Evolutionary conservation across 2,888 invertebrate genomes (phyloP), one percentile per base, ranked within the genome.

Genomic region (Phoronis australis): DNA sequence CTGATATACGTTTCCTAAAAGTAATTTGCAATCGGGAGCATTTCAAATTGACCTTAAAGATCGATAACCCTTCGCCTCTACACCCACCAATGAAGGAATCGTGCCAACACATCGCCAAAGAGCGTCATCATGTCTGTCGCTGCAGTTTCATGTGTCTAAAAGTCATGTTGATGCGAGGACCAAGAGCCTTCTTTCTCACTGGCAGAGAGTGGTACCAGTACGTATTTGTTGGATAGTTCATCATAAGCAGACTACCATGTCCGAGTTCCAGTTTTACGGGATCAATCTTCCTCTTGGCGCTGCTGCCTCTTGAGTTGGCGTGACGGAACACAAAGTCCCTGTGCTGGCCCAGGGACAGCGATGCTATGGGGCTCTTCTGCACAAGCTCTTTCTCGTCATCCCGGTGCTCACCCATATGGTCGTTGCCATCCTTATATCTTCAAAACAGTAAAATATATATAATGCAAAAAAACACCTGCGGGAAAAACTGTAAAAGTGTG

Each of bases 171-270:
- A 86, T 82, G 69, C 86, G 77, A 26, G 82, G 78, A 37, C 81
- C 81, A 22, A 66, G 51, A 18, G 82, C 73, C 51, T 74, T 80
- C 67, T 83, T 85, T 27, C 84, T 77, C 4, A 74, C 75, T 0
- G 86, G 87, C 52, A 87, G 71, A 4, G 84, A 83, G 71, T 87
- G 86, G 69, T 85, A 86, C 86, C 87, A 87, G 59, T 79, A 73
- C 46, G 80, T 78, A 63, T 87, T 87, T 1, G 86, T 86, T 0
- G 86, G 86, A 15, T 83, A 81, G 66, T 85, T 84, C 86, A 87
- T 86, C 48, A 86, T 62, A 43, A 87, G 73, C 35, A 87, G 66
- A 66, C 84, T 84, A 3, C 87, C 86, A 68, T 85, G 82, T 58
- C 84, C 81, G 61, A 87, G 73, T 45, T 78, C 75, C 12, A 86